phyloP scores from a whole-genome alignment of 2,113 vertebrate species.

The Gobiocypris rarus region DNA sequence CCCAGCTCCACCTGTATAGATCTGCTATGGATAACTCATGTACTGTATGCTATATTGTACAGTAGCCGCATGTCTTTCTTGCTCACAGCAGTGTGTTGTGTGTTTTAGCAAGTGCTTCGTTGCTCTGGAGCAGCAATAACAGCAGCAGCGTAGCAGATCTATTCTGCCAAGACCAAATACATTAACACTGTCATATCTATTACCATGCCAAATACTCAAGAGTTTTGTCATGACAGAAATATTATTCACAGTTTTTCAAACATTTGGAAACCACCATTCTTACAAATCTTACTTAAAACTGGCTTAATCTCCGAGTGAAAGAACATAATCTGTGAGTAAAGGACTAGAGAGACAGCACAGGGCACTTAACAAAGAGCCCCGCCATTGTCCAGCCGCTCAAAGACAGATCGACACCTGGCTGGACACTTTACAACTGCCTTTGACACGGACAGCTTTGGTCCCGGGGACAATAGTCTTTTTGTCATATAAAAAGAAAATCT shows the following conservation, averaged over 20 bases:
- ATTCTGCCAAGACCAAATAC: no score
- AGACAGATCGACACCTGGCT: conserved; percentile 67
- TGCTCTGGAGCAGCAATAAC: no score
- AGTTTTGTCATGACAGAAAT: no score
- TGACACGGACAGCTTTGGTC: conserved; percentile 22
- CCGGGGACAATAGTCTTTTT: neutral
- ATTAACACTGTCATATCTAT: no score
- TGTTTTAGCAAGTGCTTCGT: no score
- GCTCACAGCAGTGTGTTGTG: no score
- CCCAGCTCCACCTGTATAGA: no score
- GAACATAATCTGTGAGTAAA: neutral
- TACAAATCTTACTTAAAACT: neutral
- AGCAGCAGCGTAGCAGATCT: no score
- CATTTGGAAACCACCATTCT: neutral
- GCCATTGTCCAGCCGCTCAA: conserved; percentile 36
- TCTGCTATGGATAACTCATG: no score
- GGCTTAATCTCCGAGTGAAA: neutral
- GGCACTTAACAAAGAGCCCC: conserved; percentile 66
- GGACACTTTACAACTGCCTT: conserved; percentile 28
- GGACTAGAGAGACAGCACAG: conserved; percentile 24
- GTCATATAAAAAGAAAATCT: conserved; percentile 12
- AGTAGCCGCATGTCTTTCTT: no score
- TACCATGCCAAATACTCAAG: no score
- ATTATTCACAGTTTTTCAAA: neutral
- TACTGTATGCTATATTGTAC: no score